These are phyloP conservation scores for Gymnocheta viridis DNA, from an alignment of 2,888 invertebrate species.

Conservation along the genomic window DNA sequence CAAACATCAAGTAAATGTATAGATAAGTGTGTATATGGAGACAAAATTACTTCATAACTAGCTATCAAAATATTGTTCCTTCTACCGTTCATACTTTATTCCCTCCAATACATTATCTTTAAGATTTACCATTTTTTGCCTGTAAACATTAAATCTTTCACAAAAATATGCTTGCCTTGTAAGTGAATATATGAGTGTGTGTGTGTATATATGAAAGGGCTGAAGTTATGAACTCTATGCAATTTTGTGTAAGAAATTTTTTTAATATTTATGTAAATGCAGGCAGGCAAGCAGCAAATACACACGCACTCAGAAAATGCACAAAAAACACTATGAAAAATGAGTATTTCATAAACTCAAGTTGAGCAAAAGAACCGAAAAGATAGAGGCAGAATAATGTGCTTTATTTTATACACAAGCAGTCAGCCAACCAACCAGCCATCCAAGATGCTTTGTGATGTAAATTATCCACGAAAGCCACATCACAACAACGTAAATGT, in stretches of 20 bases:
- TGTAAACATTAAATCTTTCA: conserved; percentile 49
- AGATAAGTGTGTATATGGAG: background rate
- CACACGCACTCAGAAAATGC: background rate
- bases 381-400: conserved; percentile 57
- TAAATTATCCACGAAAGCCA: conserved; percentile 68
- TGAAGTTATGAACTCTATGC: conserved; percentile 47
- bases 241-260: conserved; percentile 12
- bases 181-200: background rate
- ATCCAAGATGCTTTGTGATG: conserved; percentile 65
- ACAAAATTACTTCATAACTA: conserved; percentile 29
- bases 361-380: conserved; percentile 60
- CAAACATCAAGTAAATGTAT: background rate
- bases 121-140: conserved; percentile 11
- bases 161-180: conserved; percentile 42
- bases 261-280: conserved; percentile 50
- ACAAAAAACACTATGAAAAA: conserved; percentile 37
- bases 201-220: background rate
- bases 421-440: conserved; percentile 35
- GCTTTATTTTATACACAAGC: conserved; percentile 47
- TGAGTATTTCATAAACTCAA: conserved; percentile 62
- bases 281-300: conserved; percentile 13
- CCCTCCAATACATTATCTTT: conserved; percentile 10
- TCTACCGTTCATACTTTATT: background rate
- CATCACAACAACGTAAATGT: conserved; percentile 56
- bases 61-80: conserved; percentile 32